These are phyloP conservation scores for Elephantulus edwardii DNA, from an alignment of 2,113 vertebrate species.

Conservation along the genomic window DNA sequence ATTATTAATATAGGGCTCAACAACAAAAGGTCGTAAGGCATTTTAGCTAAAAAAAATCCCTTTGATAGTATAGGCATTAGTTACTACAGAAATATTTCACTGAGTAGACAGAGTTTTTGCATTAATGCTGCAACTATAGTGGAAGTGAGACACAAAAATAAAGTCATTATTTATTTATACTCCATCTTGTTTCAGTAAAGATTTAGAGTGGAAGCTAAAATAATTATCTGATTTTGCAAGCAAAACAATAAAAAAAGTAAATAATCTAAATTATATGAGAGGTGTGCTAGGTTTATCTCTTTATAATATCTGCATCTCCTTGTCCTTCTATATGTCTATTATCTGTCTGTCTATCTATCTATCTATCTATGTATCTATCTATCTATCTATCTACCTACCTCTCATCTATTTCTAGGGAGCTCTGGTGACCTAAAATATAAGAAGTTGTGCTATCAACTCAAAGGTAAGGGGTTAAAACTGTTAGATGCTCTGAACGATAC, in stretches of 20 bases:
- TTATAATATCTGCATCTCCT: too few species aligned
- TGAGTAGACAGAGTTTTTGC: not conserved
- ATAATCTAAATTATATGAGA: conserved; percentile 46
- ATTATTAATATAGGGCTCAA: conserved; percentile 45
- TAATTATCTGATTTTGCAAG: conserved; percentile 63
- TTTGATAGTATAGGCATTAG: not conserved
- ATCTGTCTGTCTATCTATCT: too few species aligned
- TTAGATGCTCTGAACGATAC: too few species aligned
- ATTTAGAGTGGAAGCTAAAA: conserved; percentile 33
- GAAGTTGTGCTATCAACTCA: too few species aligned
- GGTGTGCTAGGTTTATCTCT: too few species aligned
- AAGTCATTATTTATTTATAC: conserved; percentile 62
- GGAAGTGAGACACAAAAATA: conserved; percentile 27
- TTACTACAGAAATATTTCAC: conserved; percentile 46
- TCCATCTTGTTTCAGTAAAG: not conserved
- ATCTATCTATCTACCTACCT: too few species aligned
- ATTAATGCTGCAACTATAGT: conserved; percentile 19
- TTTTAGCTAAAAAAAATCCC: conserved; percentile 22
- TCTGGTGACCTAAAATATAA: too few species aligned
- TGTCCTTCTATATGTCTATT: too few species aligned
- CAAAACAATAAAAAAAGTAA: conserved; percentile 31
- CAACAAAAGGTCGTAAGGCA: conserved; percentile 49
- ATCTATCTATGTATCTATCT: too few species aligned
- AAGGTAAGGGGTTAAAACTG: too few species aligned
- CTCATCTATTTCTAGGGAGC: too few species aligned